These are phyloP conservation scores for Neria commutata DNA, from an alignment of 2,888 invertebrate species.

Conservation along the genomic window DNA sequence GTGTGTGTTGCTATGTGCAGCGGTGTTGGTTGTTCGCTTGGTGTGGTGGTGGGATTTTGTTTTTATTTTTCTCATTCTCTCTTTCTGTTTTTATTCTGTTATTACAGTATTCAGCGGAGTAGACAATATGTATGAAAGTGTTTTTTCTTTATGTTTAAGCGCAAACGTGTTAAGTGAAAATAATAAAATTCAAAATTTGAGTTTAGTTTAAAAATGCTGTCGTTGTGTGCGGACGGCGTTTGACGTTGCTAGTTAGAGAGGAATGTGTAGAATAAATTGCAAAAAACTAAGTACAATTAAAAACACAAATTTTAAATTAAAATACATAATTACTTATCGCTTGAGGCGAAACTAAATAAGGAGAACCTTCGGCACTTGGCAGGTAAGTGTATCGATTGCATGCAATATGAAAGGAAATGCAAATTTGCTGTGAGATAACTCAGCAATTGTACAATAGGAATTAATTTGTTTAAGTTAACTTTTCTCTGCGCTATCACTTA, in stretches of 20 bases:
- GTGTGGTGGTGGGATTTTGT: conserved; percentile 19
- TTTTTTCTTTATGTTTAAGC: conserved; percentile 28
- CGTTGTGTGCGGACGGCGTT: conserved; percentile 35
- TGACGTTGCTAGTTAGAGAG: neutral
- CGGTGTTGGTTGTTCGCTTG: neutral
- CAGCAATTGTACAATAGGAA: too few relatives aligned
- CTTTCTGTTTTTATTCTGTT: conserved; percentile 5
- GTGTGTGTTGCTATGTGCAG: neutral
- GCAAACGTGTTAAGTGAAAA: conserved; percentile 30
- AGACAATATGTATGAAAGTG: too few relatives aligned
- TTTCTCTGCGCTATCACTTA: conserved; percentile 1
- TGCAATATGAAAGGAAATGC: too few relatives aligned
- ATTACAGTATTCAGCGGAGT: conserved; percentile 22
- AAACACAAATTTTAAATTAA: neutral
- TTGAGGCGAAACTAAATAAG: neutral
- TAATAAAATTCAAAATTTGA: conserved; percentile 33
- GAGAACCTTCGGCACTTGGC: too few relatives aligned
- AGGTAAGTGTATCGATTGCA: neutral
- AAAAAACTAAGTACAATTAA: too few relatives aligned
- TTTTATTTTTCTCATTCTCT: conserved; percentile 16
- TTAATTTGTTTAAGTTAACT: neutral
- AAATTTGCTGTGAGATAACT: too few relatives aligned
- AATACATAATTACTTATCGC: neutral
- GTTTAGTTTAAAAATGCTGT: conserved; percentile 43
- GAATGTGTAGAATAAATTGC: too few relatives aligned